Conservation (phyloP, 1,140 invertebrate species). For the Micrasema longulum region DNA sequence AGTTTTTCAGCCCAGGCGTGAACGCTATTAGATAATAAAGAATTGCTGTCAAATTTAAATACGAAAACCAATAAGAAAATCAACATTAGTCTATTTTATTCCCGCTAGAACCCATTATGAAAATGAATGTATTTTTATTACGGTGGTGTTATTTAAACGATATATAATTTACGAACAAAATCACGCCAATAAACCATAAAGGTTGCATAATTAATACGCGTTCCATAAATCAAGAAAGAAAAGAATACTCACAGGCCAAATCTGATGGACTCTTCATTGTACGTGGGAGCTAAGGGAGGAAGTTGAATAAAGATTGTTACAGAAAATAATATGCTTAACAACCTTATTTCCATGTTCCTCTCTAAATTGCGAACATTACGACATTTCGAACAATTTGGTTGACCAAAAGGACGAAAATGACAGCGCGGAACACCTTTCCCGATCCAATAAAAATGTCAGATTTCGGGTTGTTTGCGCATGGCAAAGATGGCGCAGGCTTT, state of each 20-base stretch:
- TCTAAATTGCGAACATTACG: conserved; percentile 1
- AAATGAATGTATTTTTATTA: too few relatives aligned
- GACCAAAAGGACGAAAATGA: background rate
- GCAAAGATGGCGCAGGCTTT: too few relatives aligned
- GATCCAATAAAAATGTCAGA: too few relatives aligned
- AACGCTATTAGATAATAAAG: conserved; percentile 66
- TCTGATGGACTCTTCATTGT: conserved; percentile 49
- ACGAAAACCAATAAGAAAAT: too few relatives aligned
- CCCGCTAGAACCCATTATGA: too few relatives aligned
- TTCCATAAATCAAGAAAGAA: background rate
- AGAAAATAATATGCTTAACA: conserved; percentile 25
- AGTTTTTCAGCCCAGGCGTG: conserved; percentile 79
- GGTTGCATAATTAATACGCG: too few relatives aligned
- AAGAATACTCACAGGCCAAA: conserved; percentile 44
- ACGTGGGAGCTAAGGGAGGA: conserved; percentile 20
- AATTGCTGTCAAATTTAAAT: conserved; percentile 3
- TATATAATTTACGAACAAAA: too few relatives aligned
- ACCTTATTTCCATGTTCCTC: conserved; percentile 39
- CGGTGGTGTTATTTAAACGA: too few relatives aligned
- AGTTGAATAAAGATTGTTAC: conserved; percentile 18
- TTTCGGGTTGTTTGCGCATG: too few relatives aligned
- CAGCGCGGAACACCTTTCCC: background rate
- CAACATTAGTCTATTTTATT: too few relatives aligned
- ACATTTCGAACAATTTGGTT: background rate
- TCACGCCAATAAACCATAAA: too few relatives aligned